These are phyloP conservation scores for Zygaena filipendulae DNA, from an alignment of 2,888 invertebrate genomes.

Conservation along the genomic window DNA sequence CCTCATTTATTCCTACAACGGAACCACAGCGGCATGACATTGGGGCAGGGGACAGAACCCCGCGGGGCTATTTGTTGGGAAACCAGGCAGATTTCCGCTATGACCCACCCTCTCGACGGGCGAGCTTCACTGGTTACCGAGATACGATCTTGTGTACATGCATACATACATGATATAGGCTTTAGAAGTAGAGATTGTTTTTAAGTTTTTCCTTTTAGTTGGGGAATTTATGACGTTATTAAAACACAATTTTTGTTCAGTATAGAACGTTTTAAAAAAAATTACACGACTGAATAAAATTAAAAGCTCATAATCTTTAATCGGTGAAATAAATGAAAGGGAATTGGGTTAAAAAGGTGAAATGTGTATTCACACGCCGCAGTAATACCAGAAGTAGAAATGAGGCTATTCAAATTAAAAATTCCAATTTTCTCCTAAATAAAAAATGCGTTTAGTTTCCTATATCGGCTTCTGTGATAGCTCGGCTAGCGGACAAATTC, in stretches of 20 bases:
- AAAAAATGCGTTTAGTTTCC: constrained; percentile 63
- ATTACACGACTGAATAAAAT: too few relatives aligned
- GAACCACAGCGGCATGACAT: constrained; percentile 25
- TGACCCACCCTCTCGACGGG: constrained; percentile 11
- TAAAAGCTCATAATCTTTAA: too few relatives aligned
- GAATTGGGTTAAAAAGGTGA: too few relatives aligned
- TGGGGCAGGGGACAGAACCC: constrained; percentile 24
- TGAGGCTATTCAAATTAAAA: constrained; percentile 52
- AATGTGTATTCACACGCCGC: too few relatives aligned
- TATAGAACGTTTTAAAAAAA: too few relatives aligned
- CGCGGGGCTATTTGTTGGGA: constrained; percentile 42
- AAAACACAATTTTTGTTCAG: too few relatives aligned
- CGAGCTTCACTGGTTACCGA: constrained; percentile 22
- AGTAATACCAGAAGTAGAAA: constrained; percentile 34
- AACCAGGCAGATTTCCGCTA: constrained; percentile 40
- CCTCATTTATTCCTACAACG: constrained; percentile 15
- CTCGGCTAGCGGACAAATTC: too few relatives aligned
- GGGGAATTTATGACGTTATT: too few relatives aligned
- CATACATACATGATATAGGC: neutral
- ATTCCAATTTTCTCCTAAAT: constrained; percentile 50
- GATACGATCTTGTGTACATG: constrained; percentile 8
- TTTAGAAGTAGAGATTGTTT: constrained; percentile 35
- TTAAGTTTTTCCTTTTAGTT: too few relatives aligned
- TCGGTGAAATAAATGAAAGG: too few relatives aligned
- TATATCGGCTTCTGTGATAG: constrained; percentile 62